Evolutionary conservation across 2,113 vertebrate genomes (phyloP).

Genomic region (Columba livia): DNA sequence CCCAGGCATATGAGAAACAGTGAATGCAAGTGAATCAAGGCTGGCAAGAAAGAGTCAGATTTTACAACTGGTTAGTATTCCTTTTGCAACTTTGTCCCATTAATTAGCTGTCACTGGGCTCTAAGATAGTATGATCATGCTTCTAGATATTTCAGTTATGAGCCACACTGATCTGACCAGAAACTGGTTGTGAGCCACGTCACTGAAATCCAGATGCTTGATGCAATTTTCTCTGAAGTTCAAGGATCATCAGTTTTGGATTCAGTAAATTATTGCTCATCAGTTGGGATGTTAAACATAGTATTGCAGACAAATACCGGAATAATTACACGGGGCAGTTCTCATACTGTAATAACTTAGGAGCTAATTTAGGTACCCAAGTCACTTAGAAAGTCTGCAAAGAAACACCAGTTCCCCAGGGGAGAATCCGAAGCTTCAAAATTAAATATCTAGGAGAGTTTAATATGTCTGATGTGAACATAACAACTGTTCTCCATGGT

Average conservation of each 20-base stretch:
- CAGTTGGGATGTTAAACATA: not conserved
- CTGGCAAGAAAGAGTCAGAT: not conserved
- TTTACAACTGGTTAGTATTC: not conserved
- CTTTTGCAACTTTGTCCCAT: not conserved
- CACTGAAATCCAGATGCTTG: not conserved
- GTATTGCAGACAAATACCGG: not conserved
- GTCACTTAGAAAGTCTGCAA: not conserved
- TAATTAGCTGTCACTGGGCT: not conserved
- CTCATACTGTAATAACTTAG: not conserved
- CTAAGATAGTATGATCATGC: not conserved
- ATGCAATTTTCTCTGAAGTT: not conserved
- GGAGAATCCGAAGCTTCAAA: not conserved
- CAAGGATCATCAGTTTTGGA: not conserved
- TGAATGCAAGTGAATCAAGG: not conserved
- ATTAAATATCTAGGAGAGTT: not conserved
- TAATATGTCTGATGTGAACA: not conserved
- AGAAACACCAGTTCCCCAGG: not conserved
- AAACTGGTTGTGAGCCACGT: not conserved
- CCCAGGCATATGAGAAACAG: not conserved
- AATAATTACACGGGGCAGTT: not conserved
- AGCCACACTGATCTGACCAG: not conserved
- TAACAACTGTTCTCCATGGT: not conserved
- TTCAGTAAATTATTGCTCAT: not conserved
- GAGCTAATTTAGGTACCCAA: not conserved
- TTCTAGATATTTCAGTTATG: not conserved